Evolutionary conservation across 2,797 vertebrate species (phyloP).

Genomic region (Apodemus agrarius): DNA sequence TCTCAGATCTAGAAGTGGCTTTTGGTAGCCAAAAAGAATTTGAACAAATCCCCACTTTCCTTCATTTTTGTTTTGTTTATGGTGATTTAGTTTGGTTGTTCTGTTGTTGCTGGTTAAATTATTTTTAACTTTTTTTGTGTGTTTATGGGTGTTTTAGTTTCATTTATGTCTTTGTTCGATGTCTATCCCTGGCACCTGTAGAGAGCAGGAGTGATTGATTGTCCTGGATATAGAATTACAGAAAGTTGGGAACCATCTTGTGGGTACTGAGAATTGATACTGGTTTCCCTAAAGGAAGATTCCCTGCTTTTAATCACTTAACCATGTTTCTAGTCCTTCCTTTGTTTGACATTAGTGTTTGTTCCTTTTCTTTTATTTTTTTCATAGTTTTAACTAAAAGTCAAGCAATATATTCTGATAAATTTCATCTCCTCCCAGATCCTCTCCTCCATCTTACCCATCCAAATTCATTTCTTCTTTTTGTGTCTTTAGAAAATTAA

Average conservation of each 20-base stretch:
- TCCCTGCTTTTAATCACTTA: no score
- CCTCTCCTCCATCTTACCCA: background rate
- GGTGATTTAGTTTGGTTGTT: no score
- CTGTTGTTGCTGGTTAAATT: no score
- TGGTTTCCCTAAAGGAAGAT: background rate
- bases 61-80: no score
- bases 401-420: background rate
- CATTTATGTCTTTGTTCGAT: no score
- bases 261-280: background rate
- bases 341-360: background rate
- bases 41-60: no score
- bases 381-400: background rate
- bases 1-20: no score
- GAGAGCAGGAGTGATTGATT: background rate
- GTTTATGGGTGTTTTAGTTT: no score
- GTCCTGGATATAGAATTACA: background rate
- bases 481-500: background rate
- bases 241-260: background rate
- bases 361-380: background rate
- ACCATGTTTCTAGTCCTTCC: no score
- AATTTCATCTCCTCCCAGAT: background rate
- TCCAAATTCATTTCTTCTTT: background rate
- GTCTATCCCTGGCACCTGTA: background rate
- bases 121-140: no score
- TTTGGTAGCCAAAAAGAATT: no score